Percentiles rank a stretch among this genome's conserved stretches.
Conservation (phyloP, 2,797 vertebrate species). For the Nothura maculosa region DNA sequence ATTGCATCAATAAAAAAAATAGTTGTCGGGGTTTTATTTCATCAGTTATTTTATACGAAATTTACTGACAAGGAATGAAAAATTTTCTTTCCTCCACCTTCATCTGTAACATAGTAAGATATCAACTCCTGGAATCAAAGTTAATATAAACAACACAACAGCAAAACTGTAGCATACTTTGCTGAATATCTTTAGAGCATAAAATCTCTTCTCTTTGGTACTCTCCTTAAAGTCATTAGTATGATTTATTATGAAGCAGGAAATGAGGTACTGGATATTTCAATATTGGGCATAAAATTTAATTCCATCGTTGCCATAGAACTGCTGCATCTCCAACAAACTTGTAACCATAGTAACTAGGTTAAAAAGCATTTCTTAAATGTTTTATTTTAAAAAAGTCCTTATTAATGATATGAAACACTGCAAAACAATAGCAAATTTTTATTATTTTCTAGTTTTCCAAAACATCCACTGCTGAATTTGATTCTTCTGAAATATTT, state of each 20-base stretch:
- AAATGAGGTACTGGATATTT: slow-evolving; percentile 80
- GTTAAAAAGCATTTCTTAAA: slow-evolving; percentile 57
- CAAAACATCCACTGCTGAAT: slow-evolving; percentile 17
- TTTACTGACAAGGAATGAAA: neutral
- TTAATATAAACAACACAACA: neutral
- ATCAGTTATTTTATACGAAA: neutral
- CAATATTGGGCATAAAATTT: slow-evolving; percentile 71
- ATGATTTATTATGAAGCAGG: slow-evolving; percentile 78
- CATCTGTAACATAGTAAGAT: neutral
- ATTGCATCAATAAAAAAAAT: neutral
- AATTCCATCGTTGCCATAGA: slow-evolving; percentile 65
- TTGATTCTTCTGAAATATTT: slow-evolving; percentile 34
- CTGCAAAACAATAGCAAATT: slow-evolving; percentile 25
- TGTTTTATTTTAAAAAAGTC: slow-evolving; percentile 22
- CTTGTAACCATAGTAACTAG: slow-evolving; percentile 76
- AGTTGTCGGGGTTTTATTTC: neutral
- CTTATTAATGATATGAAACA: neutral
- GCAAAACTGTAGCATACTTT: neutral
- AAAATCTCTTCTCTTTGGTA: slow-evolving; percentile 29
- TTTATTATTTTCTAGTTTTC: slow-evolving; percentile 67
- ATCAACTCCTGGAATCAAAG: slow-evolving; percentile 4
- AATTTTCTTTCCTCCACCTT: neutral
- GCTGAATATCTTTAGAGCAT: slow-evolving; percentile 12
- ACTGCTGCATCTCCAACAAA: slow-evolving; percentile 58
- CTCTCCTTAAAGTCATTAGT: slow-evolving; percentile 63